Conservation (phyloP, 2,888 invertebrate species). For the Leucoptera coffeella region DNA sequence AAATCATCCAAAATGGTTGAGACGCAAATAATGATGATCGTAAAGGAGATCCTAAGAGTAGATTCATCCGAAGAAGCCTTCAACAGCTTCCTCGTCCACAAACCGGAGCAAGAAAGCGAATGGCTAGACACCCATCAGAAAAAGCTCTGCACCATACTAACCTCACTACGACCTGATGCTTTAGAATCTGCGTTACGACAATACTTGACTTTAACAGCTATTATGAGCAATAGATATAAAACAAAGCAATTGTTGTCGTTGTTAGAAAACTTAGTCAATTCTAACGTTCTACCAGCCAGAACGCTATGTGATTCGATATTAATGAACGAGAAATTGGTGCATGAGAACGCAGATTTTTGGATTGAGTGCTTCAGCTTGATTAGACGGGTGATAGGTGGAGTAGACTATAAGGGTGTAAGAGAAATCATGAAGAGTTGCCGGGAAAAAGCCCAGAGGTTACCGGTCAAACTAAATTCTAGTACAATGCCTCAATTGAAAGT, state of each 20-base stretch:
- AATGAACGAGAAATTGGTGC: conserved; percentile 74
- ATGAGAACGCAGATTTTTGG: conserved; percentile 83
- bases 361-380: conserved; percentile 81
- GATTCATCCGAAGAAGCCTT: conserved; percentile 87
- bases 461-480: conserved; percentile 71
- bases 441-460: conserved; percentile 81
- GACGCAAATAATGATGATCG: too few relatives aligned
- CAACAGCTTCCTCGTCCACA: conserved; percentile 78
- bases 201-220: conserved; percentile 67
- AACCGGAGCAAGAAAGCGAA: conserved; percentile 62
- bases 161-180: conserved; percentile 61
- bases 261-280: conserved; percentile 68
- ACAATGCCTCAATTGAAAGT: conserved; percentile 77
- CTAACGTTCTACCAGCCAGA: conserved; percentile 69
- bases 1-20: too few relatives aligned
- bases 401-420: conserved; percentile 92
- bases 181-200: conserved; percentile 71
- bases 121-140: conserved; percentile 63
- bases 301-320: conserved; percentile 84
- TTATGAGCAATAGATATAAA: conserved; percentile 67
- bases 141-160: conserved; percentile 62
- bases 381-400: conserved; percentile 78
- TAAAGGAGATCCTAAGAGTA: too few relatives aligned
- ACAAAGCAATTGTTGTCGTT: conserved; percentile 70
- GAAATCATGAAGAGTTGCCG: conserved; percentile 90